These are phyloP conservation scores for Drosophila mimetica DNA, from an alignment of 2,888 invertebrate species.

Conservation along the genomic window DNA sequence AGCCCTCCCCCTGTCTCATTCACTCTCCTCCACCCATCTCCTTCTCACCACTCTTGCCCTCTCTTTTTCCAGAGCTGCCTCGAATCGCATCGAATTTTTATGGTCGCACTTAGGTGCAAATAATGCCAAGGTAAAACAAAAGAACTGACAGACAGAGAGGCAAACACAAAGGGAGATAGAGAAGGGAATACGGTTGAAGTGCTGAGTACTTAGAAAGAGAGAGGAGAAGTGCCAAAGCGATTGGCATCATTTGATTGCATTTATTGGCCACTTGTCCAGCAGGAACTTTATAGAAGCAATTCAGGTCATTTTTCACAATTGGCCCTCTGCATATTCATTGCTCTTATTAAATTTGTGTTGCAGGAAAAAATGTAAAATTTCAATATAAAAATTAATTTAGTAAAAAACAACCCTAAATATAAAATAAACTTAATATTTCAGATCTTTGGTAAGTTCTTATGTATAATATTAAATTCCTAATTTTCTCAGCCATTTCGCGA, in stretches of 20 bases:
- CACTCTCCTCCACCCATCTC: constrained; percentile 2
- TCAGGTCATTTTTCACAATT: constrained; percentile 15
- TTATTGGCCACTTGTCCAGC: constrained; percentile 55
- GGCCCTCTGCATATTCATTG: constrained; percentile 27
- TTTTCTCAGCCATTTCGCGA: too few relatives aligned
- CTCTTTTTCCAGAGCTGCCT: constrained; percentile 13
- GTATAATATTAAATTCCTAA: too few relatives aligned
- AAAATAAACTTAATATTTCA: too few relatives aligned
- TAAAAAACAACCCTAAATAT: too few relatives aligned
- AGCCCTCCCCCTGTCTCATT: neutral
- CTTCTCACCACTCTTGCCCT: neutral
- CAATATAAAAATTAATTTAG: too few relatives aligned
- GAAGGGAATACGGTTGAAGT: neutral
- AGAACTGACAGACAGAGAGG: constrained; percentile 8
- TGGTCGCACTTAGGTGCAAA: constrained; percentile 52
- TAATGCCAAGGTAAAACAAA: constrained; percentile 43
- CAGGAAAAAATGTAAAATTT: too few relatives aligned
- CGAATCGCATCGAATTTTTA: constrained; percentile 48
- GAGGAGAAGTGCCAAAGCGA: neutral
- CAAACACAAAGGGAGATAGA: neutral
- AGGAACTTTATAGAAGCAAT: constrained; percentile 4
- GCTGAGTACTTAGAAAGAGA: constrained; percentile 8
- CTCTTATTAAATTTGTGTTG: constrained; percentile 38
- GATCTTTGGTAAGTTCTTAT: too few relatives aligned
- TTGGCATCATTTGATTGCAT: constrained; percentile 49